Conservation (phyloP, 2,113 vertebrate genomes). For the Zeus faber region DNA sequence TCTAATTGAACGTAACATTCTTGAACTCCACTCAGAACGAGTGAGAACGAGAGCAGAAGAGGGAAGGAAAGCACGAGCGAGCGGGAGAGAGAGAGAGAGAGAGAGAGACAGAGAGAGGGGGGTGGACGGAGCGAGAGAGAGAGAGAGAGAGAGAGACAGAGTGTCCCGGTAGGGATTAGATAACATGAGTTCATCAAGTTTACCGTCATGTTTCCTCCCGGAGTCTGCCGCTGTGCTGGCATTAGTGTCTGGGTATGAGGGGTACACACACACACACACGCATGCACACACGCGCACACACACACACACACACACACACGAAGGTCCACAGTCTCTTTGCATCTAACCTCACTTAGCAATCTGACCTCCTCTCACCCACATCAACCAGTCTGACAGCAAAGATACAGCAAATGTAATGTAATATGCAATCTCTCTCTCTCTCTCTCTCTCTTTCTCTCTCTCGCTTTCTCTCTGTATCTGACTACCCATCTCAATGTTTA, state of each 20-base stretch:
- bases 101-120: background rate
- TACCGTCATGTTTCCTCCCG: slow-evolving; percentile 54
- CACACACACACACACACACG: background rate
- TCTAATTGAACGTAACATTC: slow-evolving; percentile 31
- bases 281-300: slow-evolving; percentile 22
- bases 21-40: slow-evolving; percentile 22
- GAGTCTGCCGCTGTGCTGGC: slow-evolving; percentile 49
- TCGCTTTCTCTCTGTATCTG: background rate
- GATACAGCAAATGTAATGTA: slow-evolving; percentile 40
- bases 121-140: slow-evolving; percentile 7
- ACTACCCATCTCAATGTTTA: background rate
- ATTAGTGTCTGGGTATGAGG: slow-evolving; percentile 41
- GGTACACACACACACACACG: slow-evolving; percentile 3
- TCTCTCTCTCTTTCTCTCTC: background rate
- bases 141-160: slow-evolving; percentile 4
- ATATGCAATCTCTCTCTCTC: slow-evolving; percentile 18
- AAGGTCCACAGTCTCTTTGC: slow-evolving; percentile 5
- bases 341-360: slow-evolving; percentile 39
- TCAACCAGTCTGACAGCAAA: slow-evolving; percentile 19
- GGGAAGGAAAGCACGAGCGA: slow-evolving; percentile 4
- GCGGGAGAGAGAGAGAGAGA: slow-evolving; percentile 11
- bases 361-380: slow-evolving; percentile 38
- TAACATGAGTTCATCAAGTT: slow-evolving; percentile 71
- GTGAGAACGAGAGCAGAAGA: slow-evolving; percentile 14
- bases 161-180: slow-evolving; percentile 59